Evolutionary conservation across 2,888 invertebrate genomes (phyloP).

Genomic region (Andrena hattorfiana): DNA sequence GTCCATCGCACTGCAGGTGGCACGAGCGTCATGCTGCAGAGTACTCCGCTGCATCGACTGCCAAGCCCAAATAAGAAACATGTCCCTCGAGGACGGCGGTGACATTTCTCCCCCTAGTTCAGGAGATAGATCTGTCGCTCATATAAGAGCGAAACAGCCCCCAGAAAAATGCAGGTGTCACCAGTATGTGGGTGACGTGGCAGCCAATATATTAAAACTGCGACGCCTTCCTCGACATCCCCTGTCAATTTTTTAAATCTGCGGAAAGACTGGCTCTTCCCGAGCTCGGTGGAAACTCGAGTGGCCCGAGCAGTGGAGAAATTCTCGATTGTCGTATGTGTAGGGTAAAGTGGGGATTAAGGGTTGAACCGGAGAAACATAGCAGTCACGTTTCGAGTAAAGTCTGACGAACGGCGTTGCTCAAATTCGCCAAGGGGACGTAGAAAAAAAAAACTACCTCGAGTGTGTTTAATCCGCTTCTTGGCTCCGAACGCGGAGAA

Average conservation of each 20-base stretch:
- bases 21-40: not conserved
- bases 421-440: not conserved
- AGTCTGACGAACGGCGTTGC: conserved; percentile 32
- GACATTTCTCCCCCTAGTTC: conserved; percentile 1
- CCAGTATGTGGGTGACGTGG: conserved; percentile 4
- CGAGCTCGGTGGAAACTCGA: not conserved
- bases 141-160: conserved; percentile 10
- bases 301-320: not conserved
- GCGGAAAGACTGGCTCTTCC: not conserved
- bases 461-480: conserved; percentile 42
- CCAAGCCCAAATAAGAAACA: conserved; percentile 33
- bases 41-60: conserved; percentile 9
- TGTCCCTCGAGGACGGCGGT: not conserved
- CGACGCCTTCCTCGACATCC: not conserved
- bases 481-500: conserved; percentile 39
- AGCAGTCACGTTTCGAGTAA: conserved; percentile 38
- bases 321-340: not conserved
- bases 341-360: conserved; percentile 13
- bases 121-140: conserved; percentile 31
- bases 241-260: not conserved
- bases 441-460: conserved; percentile 21
- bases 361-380: conserved; percentile 18
- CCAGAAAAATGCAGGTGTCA: conserved; percentile 34
- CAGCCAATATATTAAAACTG: conserved; percentile 28
- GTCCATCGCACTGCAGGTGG: conserved; percentile 4